Percentiles rank a stretch among this genome's conserved stretches.
phyloP scores from a whole-genome alignment of 2,113 vertebrate species.

The Genyomyrus donnyi region DNA sequence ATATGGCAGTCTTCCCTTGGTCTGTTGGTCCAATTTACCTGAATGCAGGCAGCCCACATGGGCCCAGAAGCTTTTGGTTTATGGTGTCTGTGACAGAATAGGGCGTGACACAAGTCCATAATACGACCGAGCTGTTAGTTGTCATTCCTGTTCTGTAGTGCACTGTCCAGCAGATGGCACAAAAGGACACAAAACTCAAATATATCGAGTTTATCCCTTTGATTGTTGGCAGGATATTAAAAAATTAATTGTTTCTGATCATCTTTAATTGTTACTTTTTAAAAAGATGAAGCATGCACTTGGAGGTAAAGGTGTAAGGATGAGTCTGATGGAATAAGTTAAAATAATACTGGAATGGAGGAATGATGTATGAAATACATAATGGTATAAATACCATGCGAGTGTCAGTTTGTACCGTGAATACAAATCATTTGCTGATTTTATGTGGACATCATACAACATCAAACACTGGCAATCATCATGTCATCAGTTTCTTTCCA shows the following conservation, averaged over 20 bases:
- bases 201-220: neutral
- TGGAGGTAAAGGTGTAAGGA: neutral
- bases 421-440: neutral
- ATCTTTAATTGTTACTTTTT: constrained; percentile 5
- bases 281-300: neutral
- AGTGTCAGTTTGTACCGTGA: neutral
- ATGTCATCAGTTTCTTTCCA: neutral
- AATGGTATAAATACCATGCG: neutral
- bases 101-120: neutral
- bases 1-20: neutral
- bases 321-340: neutral
- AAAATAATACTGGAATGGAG: neutral
- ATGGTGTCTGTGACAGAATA: neutral
- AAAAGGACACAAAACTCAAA: constrained; percentile 44
- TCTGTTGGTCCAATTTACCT: no score
- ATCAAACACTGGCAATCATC: neutral
- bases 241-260: constrained; percentile 28
- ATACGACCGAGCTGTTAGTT: neutral
- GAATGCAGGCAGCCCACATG: neutral
- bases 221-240: constrained; percentile 28
- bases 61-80: neutral
- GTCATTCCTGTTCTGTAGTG: constrained; percentile 26
- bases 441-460: neutral
- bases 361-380: neutral
- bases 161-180: constrained; percentile 60